Conservation (phyloP, 2,888 invertebrate species). For the Junonia oenone region DNA sequence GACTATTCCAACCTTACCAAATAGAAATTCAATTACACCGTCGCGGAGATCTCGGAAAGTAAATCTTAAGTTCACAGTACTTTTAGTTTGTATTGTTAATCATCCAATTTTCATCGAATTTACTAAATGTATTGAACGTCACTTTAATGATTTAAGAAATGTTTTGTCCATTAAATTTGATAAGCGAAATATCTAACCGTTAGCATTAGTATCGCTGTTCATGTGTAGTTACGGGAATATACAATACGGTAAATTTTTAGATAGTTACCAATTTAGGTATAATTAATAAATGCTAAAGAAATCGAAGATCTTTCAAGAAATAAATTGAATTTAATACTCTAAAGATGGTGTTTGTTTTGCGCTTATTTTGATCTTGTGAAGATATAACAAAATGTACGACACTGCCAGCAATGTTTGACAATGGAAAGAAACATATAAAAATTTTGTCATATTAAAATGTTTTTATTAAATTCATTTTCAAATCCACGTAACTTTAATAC, state of each 20-base stretch:
- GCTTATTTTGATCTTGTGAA: not conserved
- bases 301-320: not conserved
- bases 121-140: conserved; percentile 9
- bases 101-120: conserved; percentile 17
- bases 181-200: conserved; percentile 17
- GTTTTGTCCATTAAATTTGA: conserved; percentile 21
- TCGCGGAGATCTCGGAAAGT: not conserved
- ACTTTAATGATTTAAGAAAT: conserved; percentile 4
- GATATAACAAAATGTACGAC: not conserved
- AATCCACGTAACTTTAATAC: not conserved
- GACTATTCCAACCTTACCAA: not conserved
- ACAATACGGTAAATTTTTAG: conserved; percentile 22
- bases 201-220: conserved; percentile 14
- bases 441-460: not conserved
- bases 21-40: not conserved
- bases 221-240: conserved; percentile 16
- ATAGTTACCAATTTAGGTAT: conserved; percentile 28
- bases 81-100: not conserved
- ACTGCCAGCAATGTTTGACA: not conserved
- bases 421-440: not conserved
- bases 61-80: not conserved
- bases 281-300: conserved; percentile 4
- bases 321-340: not conserved
- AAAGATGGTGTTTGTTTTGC: not conserved
- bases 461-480: not conserved